Evolutionary conservation across 2,888 invertebrate species (phyloP), one percentile per base, ranked within the genome.

Genomic region (Clostera curtula): DNA sequence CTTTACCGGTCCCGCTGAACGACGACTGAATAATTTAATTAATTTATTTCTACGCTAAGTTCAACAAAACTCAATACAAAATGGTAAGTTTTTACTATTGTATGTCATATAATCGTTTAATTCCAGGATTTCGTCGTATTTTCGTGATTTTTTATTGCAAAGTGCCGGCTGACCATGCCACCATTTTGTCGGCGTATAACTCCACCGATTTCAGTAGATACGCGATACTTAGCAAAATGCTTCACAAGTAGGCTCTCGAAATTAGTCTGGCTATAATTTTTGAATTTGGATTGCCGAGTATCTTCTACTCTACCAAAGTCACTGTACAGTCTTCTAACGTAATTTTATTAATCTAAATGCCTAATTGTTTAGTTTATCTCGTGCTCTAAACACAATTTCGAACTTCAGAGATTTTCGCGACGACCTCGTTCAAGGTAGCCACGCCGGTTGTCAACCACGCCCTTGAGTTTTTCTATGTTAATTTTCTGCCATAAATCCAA

Each of bases 1-100:
- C 89, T 87, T 89, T 76, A 83, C 88, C 84, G 88, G 88, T 87
- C 71, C 62, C 69, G 84, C 86, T 76, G 85, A 86, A 86, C 85
- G 85, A 71, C 71, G 73, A 82, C 77, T 76, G 77, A 77, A 73
- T 71, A 65, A 38, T 38, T 47, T 47, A 47, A 50, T 26, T 80
- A 75, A 77, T 63, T 76, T 79, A 75, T 73, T 68, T 66, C 55
- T 76, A 72, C 70, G 54, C 51, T 75, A 75, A 79, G 75, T 73
- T 69, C 66, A 61, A 73, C 69, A 71, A 77, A 49, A 73, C 77
- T 71, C 71, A 56, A 71, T 54, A 54, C 70, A 83, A 82, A 75
- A 84, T 84, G 84, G 84, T 84, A 50, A 83, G 84, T 79, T 34
- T 35, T 34, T 17, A 11, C 46, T 40, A 38, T 30, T 33, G 38